Conservation (phyloP, 2,797 vertebrate genomes). For the Pristis pectinata region DNA sequence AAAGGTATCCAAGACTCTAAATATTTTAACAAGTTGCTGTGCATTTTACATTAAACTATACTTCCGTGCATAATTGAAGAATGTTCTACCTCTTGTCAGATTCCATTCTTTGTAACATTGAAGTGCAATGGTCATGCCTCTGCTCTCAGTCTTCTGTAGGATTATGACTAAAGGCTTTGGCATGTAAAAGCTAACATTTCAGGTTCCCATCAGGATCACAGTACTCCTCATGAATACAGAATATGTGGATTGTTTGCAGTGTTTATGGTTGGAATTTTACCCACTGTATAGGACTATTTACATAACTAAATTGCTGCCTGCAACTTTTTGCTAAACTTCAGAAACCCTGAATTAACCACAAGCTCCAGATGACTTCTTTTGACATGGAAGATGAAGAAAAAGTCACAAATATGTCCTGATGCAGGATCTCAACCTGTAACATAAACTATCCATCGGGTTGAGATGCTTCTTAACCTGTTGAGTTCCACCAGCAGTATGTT, state of each 20-base stretch:
- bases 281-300: not conserved
- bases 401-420: not conserved
- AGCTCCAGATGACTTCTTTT: not conserved
- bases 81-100: not conserved
- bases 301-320: not conserved
- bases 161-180: not conserved
- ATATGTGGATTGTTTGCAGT: not conserved
- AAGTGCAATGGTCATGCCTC: not conserved
- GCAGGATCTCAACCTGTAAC: too few relatives aligned
- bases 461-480: too few relatives aligned
- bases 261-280: not conserved
- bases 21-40: slow-evolving; percentile 60
- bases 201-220: not conserved
- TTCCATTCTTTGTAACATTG: not conserved
- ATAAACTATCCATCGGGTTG: too few relatives aligned
- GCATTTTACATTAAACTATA: slow-evolving; percentile 59
- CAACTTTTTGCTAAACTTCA: too few relatives aligned
- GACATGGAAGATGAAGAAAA: not conserved
- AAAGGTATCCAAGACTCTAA: slow-evolving; percentile 51
- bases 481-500: too few relatives aligned
- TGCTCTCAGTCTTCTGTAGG: not conserved
- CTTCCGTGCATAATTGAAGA: slow-evolving; percentile 53
- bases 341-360: not conserved
- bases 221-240: not conserved
- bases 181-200: not conserved